Base-by-base conservation (phyloP, 2,113 vertebrate species). In the Passerina amoena region DNA sequence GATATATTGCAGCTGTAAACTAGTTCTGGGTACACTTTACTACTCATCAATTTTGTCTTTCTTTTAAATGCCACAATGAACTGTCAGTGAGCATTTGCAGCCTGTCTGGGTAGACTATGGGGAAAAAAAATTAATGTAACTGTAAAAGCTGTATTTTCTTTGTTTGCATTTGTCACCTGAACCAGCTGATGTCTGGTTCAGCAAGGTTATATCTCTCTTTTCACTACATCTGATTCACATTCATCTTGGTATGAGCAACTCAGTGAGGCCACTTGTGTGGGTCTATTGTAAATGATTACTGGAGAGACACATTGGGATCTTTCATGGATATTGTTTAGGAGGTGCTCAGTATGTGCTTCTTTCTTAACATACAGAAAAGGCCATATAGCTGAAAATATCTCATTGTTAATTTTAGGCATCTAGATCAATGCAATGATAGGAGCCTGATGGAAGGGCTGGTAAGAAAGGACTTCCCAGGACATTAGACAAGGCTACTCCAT, bases 1-100 rank as follows among this genome's bases (percentile, higher is more conserved):
- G 77, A 91, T 91, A 68, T 82, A 79, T 37, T 61, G 50, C 73
- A 96, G 80, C 89, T 92, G 50, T 90, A 88, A 94, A 73, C 56
- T 93, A 57, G 50, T 84, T 77, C 70, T 87, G 47, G 22, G 47
- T 82, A 30, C 20, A 56, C 38, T 91, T 91, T 90, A 21, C 60
- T 77, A 44, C n/a, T 73, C 79, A 90, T 88, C 54, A 94, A 2
- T 94, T 95, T 94, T 92, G 24, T 79, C 63, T 83, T 8, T 86
- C 54, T 90, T 95, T 86, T 88, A 95, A 94, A 94, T 86, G 59
- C 44, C 85, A 60, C 47, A 47, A 44, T 63, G 75, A 91, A 48
- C 86, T 85, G 78, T 44, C 70, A 87, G 23, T 79, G 86, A 92
- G 35, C 77, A 86, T 91, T 93, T 8, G 5, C 68, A 89, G n/a